Evolutionary conservation across 2,113 vertebrate species (phyloP).

Genomic region (Hypocryptadius cinnamomeus): DNA sequence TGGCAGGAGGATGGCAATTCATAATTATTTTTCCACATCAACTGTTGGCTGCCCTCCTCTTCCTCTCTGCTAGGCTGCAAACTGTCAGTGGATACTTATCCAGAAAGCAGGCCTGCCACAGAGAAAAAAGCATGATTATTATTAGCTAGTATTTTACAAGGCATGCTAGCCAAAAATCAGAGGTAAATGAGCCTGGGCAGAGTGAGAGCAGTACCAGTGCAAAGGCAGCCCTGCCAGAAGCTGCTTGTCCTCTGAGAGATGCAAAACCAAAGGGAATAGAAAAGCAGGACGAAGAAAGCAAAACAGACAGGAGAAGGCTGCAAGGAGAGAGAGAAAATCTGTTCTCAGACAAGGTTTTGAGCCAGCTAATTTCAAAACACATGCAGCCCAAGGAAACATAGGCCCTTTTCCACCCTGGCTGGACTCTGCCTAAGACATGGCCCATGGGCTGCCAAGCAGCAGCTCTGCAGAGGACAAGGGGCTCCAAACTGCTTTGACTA

Average conservation of each 20-base stretch:
- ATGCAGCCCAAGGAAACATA: not conserved
- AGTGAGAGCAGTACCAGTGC: not conserved
- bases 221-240: not conserved
- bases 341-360: not conserved
- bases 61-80: conserved; percentile 18
- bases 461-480: not conserved
- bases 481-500: not conserved
- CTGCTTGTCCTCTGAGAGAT: not conserved
- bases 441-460: not conserved
- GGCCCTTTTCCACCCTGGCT: not conserved
- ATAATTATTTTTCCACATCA: conserved; percentile 42
- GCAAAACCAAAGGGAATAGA: not conserved
- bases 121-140: not conserved
- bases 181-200: not conserved
- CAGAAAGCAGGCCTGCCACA: not conserved
- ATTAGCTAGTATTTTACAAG: not conserved
- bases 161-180: not conserved
- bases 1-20: not conserved
- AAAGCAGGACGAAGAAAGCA: not conserved
- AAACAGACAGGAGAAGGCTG: not conserved
- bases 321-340: rapidly evolving
- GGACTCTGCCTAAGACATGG: not conserved
- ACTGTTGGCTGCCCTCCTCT: not conserved
- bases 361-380: not conserved
- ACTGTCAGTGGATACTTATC: not conserved